These are phyloP conservation scores for Brachylomia viminalis DNA, from an alignment of 2,888 invertebrate genomes.

Conservation along the genomic window DNA sequence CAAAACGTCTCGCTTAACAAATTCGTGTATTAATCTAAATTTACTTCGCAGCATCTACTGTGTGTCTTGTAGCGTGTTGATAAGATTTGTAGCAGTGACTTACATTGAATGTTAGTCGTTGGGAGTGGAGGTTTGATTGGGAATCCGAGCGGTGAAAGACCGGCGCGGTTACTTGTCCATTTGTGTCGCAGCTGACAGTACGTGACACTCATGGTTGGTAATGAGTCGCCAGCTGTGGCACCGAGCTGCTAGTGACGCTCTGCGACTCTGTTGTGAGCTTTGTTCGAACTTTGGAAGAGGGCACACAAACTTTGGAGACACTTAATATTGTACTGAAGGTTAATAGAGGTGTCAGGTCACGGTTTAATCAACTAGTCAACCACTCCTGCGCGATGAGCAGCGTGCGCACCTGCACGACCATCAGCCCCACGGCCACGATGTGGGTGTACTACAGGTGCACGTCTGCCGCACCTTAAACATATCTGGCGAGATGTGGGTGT, in stretches of 20 bases:
- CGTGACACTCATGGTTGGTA: neutral
- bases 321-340: neutral
- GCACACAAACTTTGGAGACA: neutral
- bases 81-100: neutral
- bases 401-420: slow-evolving; percentile 86
- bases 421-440: slow-evolving; percentile 91
- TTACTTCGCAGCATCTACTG: slow-evolving; percentile 26
- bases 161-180: neutral
- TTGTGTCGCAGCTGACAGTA: neutral
- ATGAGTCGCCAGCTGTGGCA: neutral
- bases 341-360: neutral
- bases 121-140: neutral
- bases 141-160: neutral
- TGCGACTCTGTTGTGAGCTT: neutral
- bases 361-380: neutral
- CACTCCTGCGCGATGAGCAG: slow-evolving; percentile 74
- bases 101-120: slow-evolving; percentile 7
- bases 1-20: slow-evolving; percentile 42
- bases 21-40: slow-evolving; percentile 55
- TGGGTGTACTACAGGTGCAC: too few species aligned
- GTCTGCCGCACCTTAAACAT: too few species aligned
- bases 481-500: too few species aligned
- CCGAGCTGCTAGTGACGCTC: neutral
- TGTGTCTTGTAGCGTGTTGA: neutral
- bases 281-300: neutral